Conservation (phyloP, 2,113 vertebrate species). For the Physeter macrocephalus region DNA sequence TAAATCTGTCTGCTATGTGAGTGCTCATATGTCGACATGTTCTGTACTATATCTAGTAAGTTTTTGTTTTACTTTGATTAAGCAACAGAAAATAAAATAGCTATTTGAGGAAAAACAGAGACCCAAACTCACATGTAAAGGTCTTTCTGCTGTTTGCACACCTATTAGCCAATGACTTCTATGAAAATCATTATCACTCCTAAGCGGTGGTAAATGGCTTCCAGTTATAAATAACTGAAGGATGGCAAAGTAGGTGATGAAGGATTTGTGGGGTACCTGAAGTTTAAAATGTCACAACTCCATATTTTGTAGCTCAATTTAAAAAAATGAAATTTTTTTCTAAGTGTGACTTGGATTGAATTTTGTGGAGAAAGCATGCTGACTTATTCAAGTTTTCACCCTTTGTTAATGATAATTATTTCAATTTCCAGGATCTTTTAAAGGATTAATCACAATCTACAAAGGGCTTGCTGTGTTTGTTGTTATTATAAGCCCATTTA, state of each 20-base stretch:
- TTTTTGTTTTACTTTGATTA: not conserved
- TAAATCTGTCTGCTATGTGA: not conserved
- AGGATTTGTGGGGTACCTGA: not conserved
- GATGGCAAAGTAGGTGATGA: not conserved
- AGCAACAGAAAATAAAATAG: not conserved
- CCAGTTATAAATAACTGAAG: not conserved
- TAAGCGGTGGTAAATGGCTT: not conserved
- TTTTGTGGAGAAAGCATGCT: not conserved
- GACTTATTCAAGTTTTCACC: not conserved
- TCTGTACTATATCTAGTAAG: not conserved
- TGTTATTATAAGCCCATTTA: not conserved
- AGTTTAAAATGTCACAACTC: not conserved
- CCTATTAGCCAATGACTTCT: not conserved
- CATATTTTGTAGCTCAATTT: not conserved
- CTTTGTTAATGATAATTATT: not conserved
- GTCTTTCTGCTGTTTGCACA: not conserved
- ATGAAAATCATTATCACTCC: not conserved
- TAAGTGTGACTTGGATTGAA: not conserved
- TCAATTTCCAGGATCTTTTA: not conserved
- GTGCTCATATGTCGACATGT: fast-evolving
- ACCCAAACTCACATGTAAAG: not conserved
- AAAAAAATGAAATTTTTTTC: not conserved
- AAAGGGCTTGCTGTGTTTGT: not conserved
- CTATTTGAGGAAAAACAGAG: not conserved
- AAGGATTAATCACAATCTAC: not conserved